Evolutionary conservation across 2,888 invertebrate species (phyloP), one percentile per base, ranked within the genome.

Genomic region (Drosophila mayaguana): DNA sequence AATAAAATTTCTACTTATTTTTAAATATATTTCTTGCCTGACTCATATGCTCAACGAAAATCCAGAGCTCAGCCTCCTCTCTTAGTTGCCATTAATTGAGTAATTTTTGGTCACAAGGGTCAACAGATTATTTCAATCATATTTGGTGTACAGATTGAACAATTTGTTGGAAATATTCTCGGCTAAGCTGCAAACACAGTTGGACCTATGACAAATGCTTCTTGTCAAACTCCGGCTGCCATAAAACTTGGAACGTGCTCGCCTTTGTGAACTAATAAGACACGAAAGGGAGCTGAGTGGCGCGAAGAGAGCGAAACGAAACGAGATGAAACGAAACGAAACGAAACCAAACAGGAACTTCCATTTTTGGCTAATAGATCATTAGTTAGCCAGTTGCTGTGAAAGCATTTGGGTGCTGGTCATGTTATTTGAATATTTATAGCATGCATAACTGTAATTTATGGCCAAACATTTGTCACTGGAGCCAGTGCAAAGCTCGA

Each of bases 391-490:
- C 81, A 66, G 86, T 86, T 80, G 77, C 70, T 83, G 72, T 63
- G 65, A 53, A 67, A 46, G 55, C 62, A 54, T 83, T 88, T 77
- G 68, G 78, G 72, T 69, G 72, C 68, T 61, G 67, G 78, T 61
- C 83, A 63, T 80, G 84, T 83, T 85, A 86, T 86, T 89, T 78
- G 83, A 78, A 87, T 90, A 90, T 92, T 91, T 88, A 90, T 84
- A 78, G 83, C 89, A 89, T 79, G 88, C 84, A 91, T 90, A 92
- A 89, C 85, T 85, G 80, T 90, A 86, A 92, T 90, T 91, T 91
- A 92, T 91, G 78, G 88, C 71, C 74, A 74, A 78, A 79, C 91
- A 92, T 91, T 91, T 91, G 82, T 91, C 92, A 88, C 71, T 54
- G 46, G 64, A 73, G 54, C 62, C 55, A 32, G 50, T 25, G 46